A percentile compares a stretch with the other conserved stretches of the same genome.
phyloP scores from a whole-genome alignment of 2,797 vertebrate species.

The Hyperoplus lanceolatus region DNA sequence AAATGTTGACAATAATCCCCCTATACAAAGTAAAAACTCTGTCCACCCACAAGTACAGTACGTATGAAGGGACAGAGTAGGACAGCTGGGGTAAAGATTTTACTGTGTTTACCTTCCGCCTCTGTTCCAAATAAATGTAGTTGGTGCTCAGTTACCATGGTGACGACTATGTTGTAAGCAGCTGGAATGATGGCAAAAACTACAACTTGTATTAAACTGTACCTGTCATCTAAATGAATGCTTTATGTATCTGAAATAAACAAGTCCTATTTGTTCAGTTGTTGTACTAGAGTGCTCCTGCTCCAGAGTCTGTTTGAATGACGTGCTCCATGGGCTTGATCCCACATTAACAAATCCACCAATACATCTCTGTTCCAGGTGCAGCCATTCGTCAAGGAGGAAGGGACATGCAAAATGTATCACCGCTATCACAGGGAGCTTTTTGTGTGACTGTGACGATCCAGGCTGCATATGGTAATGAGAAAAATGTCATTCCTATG shows the following conservation, averaged over 20 bases:
- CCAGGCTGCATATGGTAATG: conserved; percentile 19
- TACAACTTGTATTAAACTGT: background rate
- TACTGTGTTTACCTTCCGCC: background rate
- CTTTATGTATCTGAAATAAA: background rate
- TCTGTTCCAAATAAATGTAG: background rate
- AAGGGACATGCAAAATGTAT: conserved; percentile 33
- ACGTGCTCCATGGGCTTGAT: background rate
- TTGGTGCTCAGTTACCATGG: background rate
- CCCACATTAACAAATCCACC: conserved; percentile 27
- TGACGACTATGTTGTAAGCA: too few species aligned
- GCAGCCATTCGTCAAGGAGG: conserved; percentile 28
- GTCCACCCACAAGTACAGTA: background rate
- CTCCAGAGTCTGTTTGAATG: conserved; percentile 3
- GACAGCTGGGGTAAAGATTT: background rate
- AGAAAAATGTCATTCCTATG: conserved; percentile 44
- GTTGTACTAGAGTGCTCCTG: background rate
- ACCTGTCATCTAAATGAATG: background rate
- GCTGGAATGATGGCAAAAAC: too few species aligned
- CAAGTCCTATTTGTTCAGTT: background rate
- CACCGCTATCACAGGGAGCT: conserved; percentile 17
- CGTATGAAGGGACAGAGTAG: background rate
- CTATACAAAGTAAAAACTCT: background rate
- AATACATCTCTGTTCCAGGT: conserved; percentile 25
- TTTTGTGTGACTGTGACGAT: conserved; percentile 15
- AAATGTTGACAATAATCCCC: background rate